These are phyloP conservation scores for Thalassoma bifasciatum DNA, from an alignment of 2,113 vertebrate species.

Conservation along the genomic window DNA sequence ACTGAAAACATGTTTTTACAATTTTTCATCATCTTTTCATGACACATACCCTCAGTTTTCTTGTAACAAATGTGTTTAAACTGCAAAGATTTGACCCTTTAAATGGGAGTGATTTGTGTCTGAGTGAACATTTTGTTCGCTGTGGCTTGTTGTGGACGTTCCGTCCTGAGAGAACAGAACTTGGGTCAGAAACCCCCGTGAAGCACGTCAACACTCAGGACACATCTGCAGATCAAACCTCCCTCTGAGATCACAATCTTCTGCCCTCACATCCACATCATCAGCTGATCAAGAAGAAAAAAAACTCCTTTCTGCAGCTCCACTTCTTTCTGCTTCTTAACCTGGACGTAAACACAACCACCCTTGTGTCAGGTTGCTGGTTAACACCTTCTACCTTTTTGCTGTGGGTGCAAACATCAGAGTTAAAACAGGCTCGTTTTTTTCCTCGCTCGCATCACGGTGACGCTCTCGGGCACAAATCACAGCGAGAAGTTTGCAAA, in stretches of 20 bases:
- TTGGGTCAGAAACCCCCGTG: conserved; percentile 65
- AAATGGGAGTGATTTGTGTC: neutral
- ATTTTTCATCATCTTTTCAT: too few relatives aligned
- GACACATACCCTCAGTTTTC: too few relatives aligned
- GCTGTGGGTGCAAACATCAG: neutral
- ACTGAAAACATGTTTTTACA: too few relatives aligned
- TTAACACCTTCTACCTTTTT: too few relatives aligned
- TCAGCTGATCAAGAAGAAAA: too few relatives aligned
- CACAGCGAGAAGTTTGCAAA: conserved; percentile 56
- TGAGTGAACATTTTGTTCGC: conserved; percentile 17
- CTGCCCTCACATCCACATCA: conserved; percentile 13
- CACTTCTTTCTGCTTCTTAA: too few relatives aligned
- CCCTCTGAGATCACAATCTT: conserved; percentile 54
- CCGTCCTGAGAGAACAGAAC: conserved; percentile 48
- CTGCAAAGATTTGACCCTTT: neutral
- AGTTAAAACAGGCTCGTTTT: neutral
- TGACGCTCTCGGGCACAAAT: conserved; percentile 4
- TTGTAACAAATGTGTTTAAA: neutral
- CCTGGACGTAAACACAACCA: too few relatives aligned
- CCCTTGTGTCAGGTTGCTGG: too few relatives aligned
- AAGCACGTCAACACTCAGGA: conserved; percentile 68
- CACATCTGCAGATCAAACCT: conserved; percentile 72
- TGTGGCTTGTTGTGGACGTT: neutral
- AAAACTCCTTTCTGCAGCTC: too few relatives aligned
- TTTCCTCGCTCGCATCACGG: neutral